Base-by-base conservation (phyloP, 30 jellyfish, hydroid and myxozoan genomes). In the Hydra vulgaris region DNA sequence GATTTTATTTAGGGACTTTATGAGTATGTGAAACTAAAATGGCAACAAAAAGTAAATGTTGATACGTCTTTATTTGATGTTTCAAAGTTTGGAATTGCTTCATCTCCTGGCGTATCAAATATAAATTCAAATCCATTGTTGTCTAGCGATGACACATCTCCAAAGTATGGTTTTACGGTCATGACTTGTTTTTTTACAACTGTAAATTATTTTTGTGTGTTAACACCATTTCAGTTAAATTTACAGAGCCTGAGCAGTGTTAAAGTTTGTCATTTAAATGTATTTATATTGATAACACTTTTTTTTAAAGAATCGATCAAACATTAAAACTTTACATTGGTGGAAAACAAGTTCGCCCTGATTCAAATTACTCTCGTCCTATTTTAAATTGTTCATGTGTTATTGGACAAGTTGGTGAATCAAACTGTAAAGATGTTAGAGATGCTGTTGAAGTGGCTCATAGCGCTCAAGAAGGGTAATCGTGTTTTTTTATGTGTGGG, bases 361-460 rank as follows among this genome's bases (percentile, higher is more conserved):
- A 92, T 81, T 93, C 92, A 24, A 87, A 92, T 81, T 86, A 84
- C 67, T 83, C 95, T 25, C 95, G 98, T 20, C 90, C 95, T 16
- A 78, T 92, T 26, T 53, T 84, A 72, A 70, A 87, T 81, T n/a
- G 80, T 26, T 94, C 96, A 8, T 71, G 52, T 67, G 95, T 92
- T 0, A 83, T 92, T 83, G 98, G 92, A 21, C 98, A 92, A 53
- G 95, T 92, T n/a, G 95, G 95, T 8, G 98, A 92, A 79, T 90
- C 96, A 18, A 92, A 92, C 82, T 76, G 98, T 7, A 92, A 92
- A 77, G 98, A 92, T 77, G 87, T 92, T 40, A 89, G 98, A 68
- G 95, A 92, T 72, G 98, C 98, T 74, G 98, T 92, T 15, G 98
- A 92, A 53, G 96, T 94, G 0, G 98, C 98, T 17, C 69, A 26